Evolutionary conservation across 2,797 vertebrate genomes (phyloP).

Genomic region (Sebastes baramenuke): DNA sequence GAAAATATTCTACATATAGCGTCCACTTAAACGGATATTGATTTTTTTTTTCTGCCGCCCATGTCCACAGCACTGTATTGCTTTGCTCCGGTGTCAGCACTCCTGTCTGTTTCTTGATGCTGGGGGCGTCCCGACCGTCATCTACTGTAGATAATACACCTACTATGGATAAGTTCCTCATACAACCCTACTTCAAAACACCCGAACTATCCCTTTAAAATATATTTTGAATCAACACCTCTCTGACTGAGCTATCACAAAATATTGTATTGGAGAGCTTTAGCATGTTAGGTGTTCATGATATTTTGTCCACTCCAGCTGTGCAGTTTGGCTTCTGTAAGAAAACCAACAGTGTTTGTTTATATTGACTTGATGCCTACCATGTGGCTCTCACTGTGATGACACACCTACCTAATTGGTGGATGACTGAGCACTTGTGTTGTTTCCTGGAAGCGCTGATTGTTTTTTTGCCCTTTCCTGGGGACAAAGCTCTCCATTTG

Average conservation of each 20-base stretch:
- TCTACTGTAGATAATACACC: no score
- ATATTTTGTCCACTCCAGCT: neutral
- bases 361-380: neutral
- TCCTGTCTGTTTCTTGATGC: no score
- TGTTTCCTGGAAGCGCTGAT: slow-evolving; percentile 1
- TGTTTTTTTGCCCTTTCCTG: neutral
- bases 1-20: no score
- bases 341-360: neutral
- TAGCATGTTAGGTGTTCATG: neutral
- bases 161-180: no score
- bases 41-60: neutral
- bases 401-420: neutral
- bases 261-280: neutral
- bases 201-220: no score
- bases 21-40: no score
- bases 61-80: no score
- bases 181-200: no score
- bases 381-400: neutral
- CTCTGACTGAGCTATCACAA: neutral
- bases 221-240: neutral
- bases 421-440: neutral
- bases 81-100: no score
- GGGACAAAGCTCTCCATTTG: neutral
- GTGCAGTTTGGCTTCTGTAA: neutral
- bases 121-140: no score